Conservation (phyloP, 2,113 vertebrate species). For the Ceyx cyanopectus region DNA sequence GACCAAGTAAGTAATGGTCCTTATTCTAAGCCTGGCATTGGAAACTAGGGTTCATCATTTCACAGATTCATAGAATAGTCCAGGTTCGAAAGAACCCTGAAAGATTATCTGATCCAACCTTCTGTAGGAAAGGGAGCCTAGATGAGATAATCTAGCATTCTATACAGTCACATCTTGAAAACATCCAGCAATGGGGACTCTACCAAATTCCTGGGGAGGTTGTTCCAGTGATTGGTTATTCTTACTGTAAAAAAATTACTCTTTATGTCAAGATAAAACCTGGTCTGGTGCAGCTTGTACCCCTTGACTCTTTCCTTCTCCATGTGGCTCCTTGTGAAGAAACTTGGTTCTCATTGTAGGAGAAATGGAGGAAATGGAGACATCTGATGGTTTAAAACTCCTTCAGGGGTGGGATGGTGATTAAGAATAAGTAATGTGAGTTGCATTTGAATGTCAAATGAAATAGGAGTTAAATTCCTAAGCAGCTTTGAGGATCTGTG, state of each 20-base stretch:
- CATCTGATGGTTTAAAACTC: conserved; percentile 31
- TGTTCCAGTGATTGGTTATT: neutral
- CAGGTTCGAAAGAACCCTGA: neutral
- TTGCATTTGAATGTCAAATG: conserved; percentile 47
- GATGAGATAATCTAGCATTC: neutral
- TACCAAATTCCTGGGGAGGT: neutral
- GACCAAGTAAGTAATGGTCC: neutral
- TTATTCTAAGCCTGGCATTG: neutral
- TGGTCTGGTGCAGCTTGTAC: neutral
- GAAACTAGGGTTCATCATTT: neutral
- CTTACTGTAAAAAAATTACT: neutral
- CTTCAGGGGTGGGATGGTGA: conserved; percentile 13
- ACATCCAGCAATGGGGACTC: neutral
- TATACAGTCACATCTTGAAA: neutral
- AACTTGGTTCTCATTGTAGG: neutral
- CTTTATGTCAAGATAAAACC: neutral
- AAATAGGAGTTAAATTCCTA: conserved; percentile 16
- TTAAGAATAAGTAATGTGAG: conserved; percentile 18
- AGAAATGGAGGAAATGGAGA: neutral
- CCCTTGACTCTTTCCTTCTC: neutral
- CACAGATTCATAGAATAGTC: neutral
- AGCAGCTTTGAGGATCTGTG: conserved; percentile 40
- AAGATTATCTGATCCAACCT: neutral
- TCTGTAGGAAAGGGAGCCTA: neutral
- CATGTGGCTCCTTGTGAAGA: neutral